Base-by-base conservation (phyloP, 1,140 invertebrate species). In the Drosophila ercepeae region DNA sequence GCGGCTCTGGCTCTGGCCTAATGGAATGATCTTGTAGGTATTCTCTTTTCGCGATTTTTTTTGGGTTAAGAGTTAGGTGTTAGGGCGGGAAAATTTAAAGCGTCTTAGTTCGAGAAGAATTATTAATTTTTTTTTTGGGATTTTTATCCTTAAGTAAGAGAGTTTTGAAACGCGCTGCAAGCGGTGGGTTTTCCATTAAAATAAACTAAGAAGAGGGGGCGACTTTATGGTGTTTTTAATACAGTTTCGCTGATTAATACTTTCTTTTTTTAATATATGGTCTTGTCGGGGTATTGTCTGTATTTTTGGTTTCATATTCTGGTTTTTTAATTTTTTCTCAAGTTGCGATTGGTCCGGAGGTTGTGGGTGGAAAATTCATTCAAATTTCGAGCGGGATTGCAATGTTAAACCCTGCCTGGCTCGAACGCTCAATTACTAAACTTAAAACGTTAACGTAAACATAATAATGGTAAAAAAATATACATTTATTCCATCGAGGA, bases 1-100 rank as follows among this genome's bases (percentile, higher is more conserved):
- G 59, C 73, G 63, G 77, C 82, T 83, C 67, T 78, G 63, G 77
- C 82, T 83, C 67, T 78, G 77, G 75, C 74, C 74, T 67, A 84
- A 77, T 89, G 84, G 84, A 89, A 89, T 89, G 84, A 89, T 89
- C 84, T 82, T 84, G 72, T 89, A 89, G 84, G 72, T 77, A 57
- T 72, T 64, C 32, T 45, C 57, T 59, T 76, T 45, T 61, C 60
- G 57, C 46, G 25, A 49, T 49, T 16, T 58, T 63, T 23, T 58
- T 63, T 23, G 53, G 53, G 13, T 48, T 57, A 57, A 16, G 53
- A 45, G 53, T 49, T 57, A 29, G 53, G 7, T 11, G 25, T 25
- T 53, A 42, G 23, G 25, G 23, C 8, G 58, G 42, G 44, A 19
- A 14, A 25, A 25, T 34, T 39, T 52, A 65, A 67, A 67, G 63